Evolutionary conservation across 2,888 invertebrate genomes (phyloP), one percentile per base, ranked within the genome.

Genomic region (Diaperis boleti): DNA sequence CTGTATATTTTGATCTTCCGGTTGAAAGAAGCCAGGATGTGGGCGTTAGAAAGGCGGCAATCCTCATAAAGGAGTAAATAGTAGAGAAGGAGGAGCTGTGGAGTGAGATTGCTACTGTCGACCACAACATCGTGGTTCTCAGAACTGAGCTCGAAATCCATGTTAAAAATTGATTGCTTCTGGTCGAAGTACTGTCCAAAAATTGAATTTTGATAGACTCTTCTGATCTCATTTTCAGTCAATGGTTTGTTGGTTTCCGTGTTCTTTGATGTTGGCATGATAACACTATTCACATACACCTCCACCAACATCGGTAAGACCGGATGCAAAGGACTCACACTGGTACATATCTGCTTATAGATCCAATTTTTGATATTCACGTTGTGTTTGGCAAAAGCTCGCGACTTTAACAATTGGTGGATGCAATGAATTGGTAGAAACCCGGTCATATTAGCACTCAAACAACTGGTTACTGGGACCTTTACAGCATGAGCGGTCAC

Each of bases 281-380:
- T 87, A 64, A 97, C 91, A 1, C 96, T 96, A 79, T 92, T 94
- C 0, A 98, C 95, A 75, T 95, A 98, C 0, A 95, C 96, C 82
- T 98, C 97, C 0, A 98, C 92, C 18, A 98, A 83, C 1, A 93
- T 91, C 0, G 97, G 96, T 80, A 97, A 86, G 1, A 96, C 94
- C 0, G 96, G 93, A 83, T 98, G 98, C 42, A 98, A 81, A 0
- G 98, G 98, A n/a, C 92, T 88, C 0, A 89, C 88, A 69, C 94
- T 92, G 69, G 89, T 89, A 76, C 95, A 93, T 59, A 98, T 92
- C 83, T 98, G 98, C 69, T 89, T 88, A 76, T 95, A 97, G 68
- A 98, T 97, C 98, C 98, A 98, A 74, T 91, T 93, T 82, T 96
- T 96, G 3, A 98, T 96, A 0, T 95, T 94, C 1, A 98, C 96